Evolutionary conservation across 2,888 invertebrate genomes (phyloP), one percentile per base, ranked within the genome.

Genomic region (Drosophila mercatorum): DNA sequence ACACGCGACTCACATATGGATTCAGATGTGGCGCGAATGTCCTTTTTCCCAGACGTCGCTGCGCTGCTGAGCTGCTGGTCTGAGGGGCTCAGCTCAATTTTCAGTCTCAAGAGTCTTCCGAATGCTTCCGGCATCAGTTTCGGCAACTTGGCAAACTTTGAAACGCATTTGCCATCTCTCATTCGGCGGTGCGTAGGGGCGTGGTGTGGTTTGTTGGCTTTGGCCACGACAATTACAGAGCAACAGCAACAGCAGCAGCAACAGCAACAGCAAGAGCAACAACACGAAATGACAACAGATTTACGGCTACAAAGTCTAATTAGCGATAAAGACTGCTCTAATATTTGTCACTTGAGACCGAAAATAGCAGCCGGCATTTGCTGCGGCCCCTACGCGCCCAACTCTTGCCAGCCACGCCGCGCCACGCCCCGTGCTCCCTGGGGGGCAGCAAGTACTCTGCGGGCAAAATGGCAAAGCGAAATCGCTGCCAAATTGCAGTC

Each of bases 271-370:
- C 72, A 53, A 7, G 6, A 28, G n/a, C 31, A 68, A 51, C 75
- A 74, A 64, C 68, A 38, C 53, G 43, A 60, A 85, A 82, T 88
- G 88, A 86, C 88, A 85, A 78, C 89, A 85, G 90, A 87, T 89
- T 90, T 87, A 86, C 83, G 90, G 83, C 90, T 79, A 83, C 83
- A 80, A 86, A 89, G 88, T 88, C 90, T 90, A 87, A 87, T 87
- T 87, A 87, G 90, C 87, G 90, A 86, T 87, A 87, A 87, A 87
- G 87, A 88, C 87, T 88, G 75, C 82, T 89, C 89, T 90, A 88
- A 87, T 90, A 87, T 87, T 88, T 87, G 86, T 83, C 87, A 87
- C 90, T 87, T 85, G 90, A 90, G 90, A 88, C 89, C 83, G 74
- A 81, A 79, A 87, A 84, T 88, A 78, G 72, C 88, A 76, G 75